phyloP scores from a whole-genome alignment of 2,797 vertebrate genomes.

The Argyrosomus regius region DNA sequence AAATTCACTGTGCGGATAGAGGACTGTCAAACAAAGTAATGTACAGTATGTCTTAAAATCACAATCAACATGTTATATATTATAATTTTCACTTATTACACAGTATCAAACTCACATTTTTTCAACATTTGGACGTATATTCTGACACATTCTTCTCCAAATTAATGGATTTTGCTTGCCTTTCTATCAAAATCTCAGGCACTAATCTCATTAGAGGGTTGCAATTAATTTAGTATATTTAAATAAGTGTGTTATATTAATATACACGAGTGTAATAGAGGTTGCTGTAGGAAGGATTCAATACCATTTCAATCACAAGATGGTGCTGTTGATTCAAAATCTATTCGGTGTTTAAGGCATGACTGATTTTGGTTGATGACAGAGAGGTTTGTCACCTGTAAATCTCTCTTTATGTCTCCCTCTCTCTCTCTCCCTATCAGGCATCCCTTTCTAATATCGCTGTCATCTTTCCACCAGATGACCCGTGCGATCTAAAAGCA shows the following conservation, averaged over 20 bases:
- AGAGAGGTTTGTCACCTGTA: slow-evolving; percentile 46
- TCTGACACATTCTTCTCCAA: not conserved
- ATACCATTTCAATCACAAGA: slow-evolving; percentile 69
- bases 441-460: slow-evolving; percentile 23
- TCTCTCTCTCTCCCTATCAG: slow-evolving; percentile 3
- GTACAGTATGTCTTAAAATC: not conserved
- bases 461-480: slow-evolving; percentile 72
- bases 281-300: not conserved
- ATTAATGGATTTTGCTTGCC: not conserved
- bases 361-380: slow-evolving; percentile 36
- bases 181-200: slow-evolving; percentile 2
- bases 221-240: slow-evolving; percentile 6
- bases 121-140: not conserved
- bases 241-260: not conserved
- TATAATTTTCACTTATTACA: not conserved
- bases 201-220: slow-evolving; percentile 1
- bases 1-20: slow-evolving; percentile 6
- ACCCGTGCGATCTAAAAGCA: slow-evolving; percentile 79
- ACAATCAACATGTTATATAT: not conserved
- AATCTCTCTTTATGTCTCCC: slow-evolving; percentile 17
- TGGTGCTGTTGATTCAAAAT: slow-evolving; percentile 76
- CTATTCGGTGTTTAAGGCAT: not conserved
- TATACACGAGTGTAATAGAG: not conserved
- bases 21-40: not conserved
- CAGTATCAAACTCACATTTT: not conserved